A percentile compares a stretch with the other conserved stretches of the same genome.
Evolutionary conservation across 2,888 invertebrate species (phyloP).

Genomic region (Aphidius colemani): DNA sequence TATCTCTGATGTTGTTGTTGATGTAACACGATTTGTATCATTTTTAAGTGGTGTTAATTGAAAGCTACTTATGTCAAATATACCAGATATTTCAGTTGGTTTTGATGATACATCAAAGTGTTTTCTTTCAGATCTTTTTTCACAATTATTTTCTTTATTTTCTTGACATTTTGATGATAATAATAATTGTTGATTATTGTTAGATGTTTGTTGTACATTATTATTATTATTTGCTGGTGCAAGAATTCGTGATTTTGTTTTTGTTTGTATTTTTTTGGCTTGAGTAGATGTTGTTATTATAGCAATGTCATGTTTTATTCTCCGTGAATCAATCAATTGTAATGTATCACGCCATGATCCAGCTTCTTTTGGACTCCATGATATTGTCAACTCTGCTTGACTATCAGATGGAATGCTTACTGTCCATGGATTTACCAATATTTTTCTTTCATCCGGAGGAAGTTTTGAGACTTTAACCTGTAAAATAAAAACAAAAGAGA

Average conservation of each 20-base stretch:
- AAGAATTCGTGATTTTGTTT: constrained; percentile 26
- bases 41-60: constrained; percentile 22
- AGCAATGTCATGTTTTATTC: constrained; percentile 71
- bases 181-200: not conserved
- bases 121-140: not conserved
- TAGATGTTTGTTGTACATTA: not conserved
- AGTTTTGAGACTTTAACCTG: constrained; percentile 63
- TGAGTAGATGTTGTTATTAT: constrained; percentile 37
- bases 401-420: constrained; percentile 64
- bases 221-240: constrained; percentile 26
- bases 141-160: constrained; percentile 28
- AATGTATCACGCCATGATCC: constrained; percentile 68
- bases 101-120: not conserved
- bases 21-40: not conserved
- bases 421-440: constrained; percentile 66
- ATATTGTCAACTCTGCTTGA: constrained; percentile 64
- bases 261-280: constrained; percentile 25
- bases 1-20: not conserved
- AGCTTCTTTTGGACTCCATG: constrained; percentile 69
- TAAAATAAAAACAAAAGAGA: constrained; percentile 30
- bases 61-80: constrained; percentile 18
- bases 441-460: constrained; percentile 65
- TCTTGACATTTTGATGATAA: not conserved
- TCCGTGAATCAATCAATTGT: constrained; percentile 67
- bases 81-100: constrained; percentile 34